Conservation (phyloP, 2,797 vertebrate species). For the Gobio occitaniae region DNA sequence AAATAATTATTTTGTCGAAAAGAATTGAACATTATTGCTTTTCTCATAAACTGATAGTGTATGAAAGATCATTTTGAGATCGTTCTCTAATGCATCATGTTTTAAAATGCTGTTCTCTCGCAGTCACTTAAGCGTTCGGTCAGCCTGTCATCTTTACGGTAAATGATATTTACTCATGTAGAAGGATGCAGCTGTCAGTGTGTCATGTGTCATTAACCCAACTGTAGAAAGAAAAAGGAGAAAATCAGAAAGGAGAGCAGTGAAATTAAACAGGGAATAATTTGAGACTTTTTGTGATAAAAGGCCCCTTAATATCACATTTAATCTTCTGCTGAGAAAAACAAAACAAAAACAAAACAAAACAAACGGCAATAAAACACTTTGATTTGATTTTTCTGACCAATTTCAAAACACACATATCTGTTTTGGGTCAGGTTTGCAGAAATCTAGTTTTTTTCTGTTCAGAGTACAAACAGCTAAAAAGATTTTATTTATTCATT, state of each 20-base stretch:
- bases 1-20: neutral
- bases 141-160: slow-evolving; percentile 17
- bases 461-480: neutral
- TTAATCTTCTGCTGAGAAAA: too few relatives aligned
- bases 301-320: too few relatives aligned
- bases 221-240: neutral
- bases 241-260: neutral
- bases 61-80: neutral
- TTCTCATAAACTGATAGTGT: neutral
- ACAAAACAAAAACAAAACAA: too few relatives aligned
- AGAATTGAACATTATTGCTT: neutral
- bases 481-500: too few relatives aligned
- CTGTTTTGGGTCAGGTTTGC: too few relatives aligned
- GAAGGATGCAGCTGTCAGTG: neutral
- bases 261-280: too few relatives aligned
- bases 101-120: neutral
- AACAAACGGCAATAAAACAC: too few relatives aligned
- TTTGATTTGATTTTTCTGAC: too few relatives aligned
- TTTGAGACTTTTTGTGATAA: too few relatives aligned
- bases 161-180: slow-evolving; percentile 28
- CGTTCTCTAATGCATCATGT: neutral
- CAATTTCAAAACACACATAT: too few relatives aligned
- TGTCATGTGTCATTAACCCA: neutral
- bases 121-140: neutral
- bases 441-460: neutral